Conservation (phyloP, 2,888 invertebrate species). For the Germaria angustata region DNA sequence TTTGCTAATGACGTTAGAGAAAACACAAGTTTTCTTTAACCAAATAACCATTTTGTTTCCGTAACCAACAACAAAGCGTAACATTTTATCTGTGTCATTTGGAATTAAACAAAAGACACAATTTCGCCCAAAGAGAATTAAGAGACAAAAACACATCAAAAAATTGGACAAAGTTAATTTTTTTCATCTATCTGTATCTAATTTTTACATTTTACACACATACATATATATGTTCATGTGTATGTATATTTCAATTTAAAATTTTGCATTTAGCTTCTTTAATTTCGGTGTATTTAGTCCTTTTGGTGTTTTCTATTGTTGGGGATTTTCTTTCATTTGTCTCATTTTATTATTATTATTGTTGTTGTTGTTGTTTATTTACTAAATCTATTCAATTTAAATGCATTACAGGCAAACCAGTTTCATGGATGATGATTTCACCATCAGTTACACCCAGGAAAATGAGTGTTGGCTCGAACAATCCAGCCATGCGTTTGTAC, state of each 20-base stretch:
- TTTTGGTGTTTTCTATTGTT: conserved; percentile 43
- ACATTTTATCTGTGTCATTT: conserved; percentile 12
- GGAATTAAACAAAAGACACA: conserved; percentile 8
- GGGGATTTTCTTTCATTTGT: background rate
- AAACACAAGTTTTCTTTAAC: conserved; percentile 1
- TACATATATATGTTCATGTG: too few relatives aligned
- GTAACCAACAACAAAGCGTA: conserved; percentile 4
- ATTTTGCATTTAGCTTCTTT: conserved; percentile 10
- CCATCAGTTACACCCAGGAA: conserved; percentile 94
- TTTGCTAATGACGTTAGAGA: conserved; percentile 34
- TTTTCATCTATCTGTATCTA: conserved; percentile 17
- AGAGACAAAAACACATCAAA: background rate
- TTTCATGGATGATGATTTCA: conserved; percentile 92
- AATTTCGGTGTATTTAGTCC: background rate
- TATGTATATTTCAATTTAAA: conserved; percentile 25
- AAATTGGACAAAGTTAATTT: conserved; percentile 1
- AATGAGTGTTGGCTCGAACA: conserved; percentile 88
- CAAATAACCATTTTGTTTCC: background rate
- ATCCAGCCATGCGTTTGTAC: conserved; percentile 93
- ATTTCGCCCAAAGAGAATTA: background rate
- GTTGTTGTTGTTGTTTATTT: conserved; percentile 28
- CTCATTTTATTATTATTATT: background rate
- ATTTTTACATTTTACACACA: conserved; percentile 22
- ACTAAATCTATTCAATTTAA: conserved; percentile 60
- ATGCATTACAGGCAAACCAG: conserved; percentile 85